Evolutionary conservation across 2,113 vertebrate species (phyloP), one percentile per base, ranked within the genome.

Genomic region (Ardeotis arabs): DNA sequence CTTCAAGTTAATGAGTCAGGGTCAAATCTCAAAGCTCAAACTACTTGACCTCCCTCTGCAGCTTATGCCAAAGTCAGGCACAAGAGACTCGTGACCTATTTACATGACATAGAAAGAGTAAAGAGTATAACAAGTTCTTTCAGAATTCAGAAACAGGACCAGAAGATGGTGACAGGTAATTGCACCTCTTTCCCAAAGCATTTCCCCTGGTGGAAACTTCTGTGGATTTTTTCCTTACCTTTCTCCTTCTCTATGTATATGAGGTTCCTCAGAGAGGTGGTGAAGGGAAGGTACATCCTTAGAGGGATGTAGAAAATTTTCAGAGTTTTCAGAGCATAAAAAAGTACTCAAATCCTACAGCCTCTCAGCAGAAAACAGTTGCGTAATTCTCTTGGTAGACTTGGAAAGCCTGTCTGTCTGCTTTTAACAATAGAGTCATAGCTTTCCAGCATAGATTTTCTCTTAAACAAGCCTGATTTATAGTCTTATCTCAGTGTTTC

Each of bases 291-390:
- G 56, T 72, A 24, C 9, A 18, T 88, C 75, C 70, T 90, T 79
- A 55, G 78, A 91, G 94, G 29, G 44, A 85, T 63, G 55, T 28
- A 53, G 63, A 78, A 92, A 68, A 81, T 64, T 75, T 88, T 81
- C 53, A 62, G 91, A 94, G 45, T 93, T 96, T 95, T 96, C 90
- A 96, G 94, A 96, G 96, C 90, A 89, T 95, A 85, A 92, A 96
- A 64, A 84, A 25, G 18, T 76, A n/a, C 23, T 84, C 41, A 93
- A 91, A 82, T 91, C 58, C 86, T 94, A 89, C 20, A 64, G 60
- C 58, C 92, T 84, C 55, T 81, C 2, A 4, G 31, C 44, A 60
- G 62, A 94, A 93, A 96, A 89, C 55, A 67, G 53, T 87, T 64
- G 87, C 89, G 49, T 59, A 89, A 91, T 87, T 95, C 95, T 95